Percentiles rank a stretch among this genome's conserved stretches.
These are phyloP conservation scores for Nowickia ferox DNA, from an alignment of 2,888 invertebrate genomes.

Conservation along the genomic window DNA sequence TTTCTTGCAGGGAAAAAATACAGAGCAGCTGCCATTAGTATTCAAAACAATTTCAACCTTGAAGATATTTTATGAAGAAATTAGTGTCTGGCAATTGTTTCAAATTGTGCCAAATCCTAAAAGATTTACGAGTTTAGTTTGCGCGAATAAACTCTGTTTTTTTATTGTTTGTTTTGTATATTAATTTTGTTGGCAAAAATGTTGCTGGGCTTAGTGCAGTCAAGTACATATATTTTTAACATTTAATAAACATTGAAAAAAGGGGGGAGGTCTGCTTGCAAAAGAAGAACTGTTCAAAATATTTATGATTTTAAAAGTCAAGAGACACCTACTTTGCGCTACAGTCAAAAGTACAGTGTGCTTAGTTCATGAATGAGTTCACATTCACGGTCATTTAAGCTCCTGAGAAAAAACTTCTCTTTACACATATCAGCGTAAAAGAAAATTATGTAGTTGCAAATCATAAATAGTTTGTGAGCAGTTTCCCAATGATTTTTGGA, in stretches of 20 bases:
- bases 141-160: not conserved
- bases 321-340: conserved; percentile 26
- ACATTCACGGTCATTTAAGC: not conserved
- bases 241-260: conserved; percentile 17
- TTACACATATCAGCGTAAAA: not conserved
- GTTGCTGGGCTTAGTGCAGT: conserved; percentile 21
- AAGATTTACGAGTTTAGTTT: not conserved
- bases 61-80: conserved; percentile 5
- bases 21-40: not conserved
- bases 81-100: not conserved
- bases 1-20: not conserved
- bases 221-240: conserved; percentile 39
- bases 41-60: conserved; percentile 23
- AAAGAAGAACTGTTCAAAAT: conserved; percentile 30
- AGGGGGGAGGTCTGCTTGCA: conserved; percentile 16
- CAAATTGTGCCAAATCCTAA: not conserved
- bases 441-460: no score
- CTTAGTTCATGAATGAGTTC: conserved; percentile 15
- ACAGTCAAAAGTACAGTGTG: not conserved
- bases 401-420: not conserved
- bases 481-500: no score
- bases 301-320: conserved; percentile 61
- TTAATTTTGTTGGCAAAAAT: not conserved
- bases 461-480: no score
- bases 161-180: not conserved